Percentiles rank a stretch among this genome's conserved stretches.
Evolutionary conservation across 1,140 invertebrate genomes (phyloP).

Genomic region (Pantala flavescens): DNA sequence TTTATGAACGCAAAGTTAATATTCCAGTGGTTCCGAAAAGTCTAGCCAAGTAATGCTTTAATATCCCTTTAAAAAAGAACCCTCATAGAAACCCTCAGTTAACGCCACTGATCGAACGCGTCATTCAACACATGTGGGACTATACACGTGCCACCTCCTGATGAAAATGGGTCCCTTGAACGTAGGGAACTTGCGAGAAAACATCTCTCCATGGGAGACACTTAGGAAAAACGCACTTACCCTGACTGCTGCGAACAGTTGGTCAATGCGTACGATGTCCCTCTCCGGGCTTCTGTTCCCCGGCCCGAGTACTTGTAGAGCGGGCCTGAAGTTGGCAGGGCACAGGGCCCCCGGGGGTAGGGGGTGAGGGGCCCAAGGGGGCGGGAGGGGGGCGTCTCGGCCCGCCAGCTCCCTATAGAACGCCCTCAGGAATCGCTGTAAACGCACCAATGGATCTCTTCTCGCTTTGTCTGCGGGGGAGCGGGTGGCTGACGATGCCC

Average conservation of each 20-base stretch:
- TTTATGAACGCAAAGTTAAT: too few relatives aligned
- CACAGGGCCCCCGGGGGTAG: slow-evolving; percentile 35
- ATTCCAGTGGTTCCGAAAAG: too few relatives aligned
- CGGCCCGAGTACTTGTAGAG: slow-evolving; percentile 36
- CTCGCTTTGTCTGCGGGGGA: slow-evolving; percentile 32
- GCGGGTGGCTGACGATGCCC: slow-evolving; percentile 33
- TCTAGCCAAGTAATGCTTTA: too few relatives aligned
- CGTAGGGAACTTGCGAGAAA: background rate
- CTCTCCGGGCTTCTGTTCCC: slow-evolving; percentile 24
- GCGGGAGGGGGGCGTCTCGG: slow-evolving; percentile 34
- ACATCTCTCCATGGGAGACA: background rate
- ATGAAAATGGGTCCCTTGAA: background rate
- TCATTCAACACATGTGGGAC: background rate
- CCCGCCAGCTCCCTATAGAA: slow-evolving; percentile 37
- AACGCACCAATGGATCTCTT: slow-evolving; percentile 33
- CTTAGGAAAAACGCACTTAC: slow-evolving; percentile 23
- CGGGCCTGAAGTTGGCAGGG: slow-evolving; percentile 37
- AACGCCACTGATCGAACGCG: background rate
- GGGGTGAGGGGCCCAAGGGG: slow-evolving; percentile 33
- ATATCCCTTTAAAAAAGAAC: too few relatives aligned
- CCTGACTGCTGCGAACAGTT: slow-evolving; percentile 36
- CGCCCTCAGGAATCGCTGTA: slow-evolving; percentile 36
- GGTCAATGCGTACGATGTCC: slow-evolving; percentile 32
- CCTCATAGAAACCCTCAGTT: too few relatives aligned
- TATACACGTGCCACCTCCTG: background rate